Conservation (phyloP, 1,140 invertebrate species). For the Drosophila bocki region DNA sequence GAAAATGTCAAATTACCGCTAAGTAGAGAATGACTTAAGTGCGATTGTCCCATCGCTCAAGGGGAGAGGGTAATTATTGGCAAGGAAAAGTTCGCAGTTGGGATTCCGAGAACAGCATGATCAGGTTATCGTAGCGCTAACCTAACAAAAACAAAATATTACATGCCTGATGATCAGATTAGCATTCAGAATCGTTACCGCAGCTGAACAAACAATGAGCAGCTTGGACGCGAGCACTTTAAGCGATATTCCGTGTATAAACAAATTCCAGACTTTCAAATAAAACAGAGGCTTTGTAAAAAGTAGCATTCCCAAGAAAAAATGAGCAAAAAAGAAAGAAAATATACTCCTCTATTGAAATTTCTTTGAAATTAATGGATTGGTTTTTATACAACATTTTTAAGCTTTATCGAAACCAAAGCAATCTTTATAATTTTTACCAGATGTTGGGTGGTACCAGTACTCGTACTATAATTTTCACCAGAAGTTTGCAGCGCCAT, state of each 20-base stretch:
- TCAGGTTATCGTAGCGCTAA: slow-evolving; percentile 36
- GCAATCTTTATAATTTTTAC: too few species aligned
- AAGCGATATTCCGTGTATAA: background rate
- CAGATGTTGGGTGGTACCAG: too few species aligned
- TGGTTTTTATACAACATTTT: background rate
- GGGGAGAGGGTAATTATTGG: slow-evolving; percentile 27
- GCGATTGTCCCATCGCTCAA: slow-evolving; percentile 27
- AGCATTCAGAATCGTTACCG: slow-evolving; percentile 17
- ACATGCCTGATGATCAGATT: background rate
- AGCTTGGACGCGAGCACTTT: background rate
- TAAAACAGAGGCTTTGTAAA: slow-evolving; percentile 3
- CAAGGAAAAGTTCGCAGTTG: slow-evolving; percentile 19
- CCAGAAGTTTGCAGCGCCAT: too few species aligned
- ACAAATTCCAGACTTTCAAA: background rate
- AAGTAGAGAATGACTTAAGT: slow-evolving; percentile 36
- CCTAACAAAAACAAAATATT: background rate
- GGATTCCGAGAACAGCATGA: slow-evolving; percentile 22
- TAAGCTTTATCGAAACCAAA: too few species aligned
- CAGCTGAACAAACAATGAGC: slow-evolving; percentile 54
- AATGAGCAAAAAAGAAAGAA: background rate
- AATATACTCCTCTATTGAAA: background rate
- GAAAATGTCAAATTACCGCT: slow-evolving; percentile 36
- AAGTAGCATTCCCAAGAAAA: background rate
- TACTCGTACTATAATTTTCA: too few species aligned
- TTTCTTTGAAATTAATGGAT: background rate